Conservation (phyloP, 2,888 invertebrate genomes). For the Drosophila kambysellisi region DNA sequence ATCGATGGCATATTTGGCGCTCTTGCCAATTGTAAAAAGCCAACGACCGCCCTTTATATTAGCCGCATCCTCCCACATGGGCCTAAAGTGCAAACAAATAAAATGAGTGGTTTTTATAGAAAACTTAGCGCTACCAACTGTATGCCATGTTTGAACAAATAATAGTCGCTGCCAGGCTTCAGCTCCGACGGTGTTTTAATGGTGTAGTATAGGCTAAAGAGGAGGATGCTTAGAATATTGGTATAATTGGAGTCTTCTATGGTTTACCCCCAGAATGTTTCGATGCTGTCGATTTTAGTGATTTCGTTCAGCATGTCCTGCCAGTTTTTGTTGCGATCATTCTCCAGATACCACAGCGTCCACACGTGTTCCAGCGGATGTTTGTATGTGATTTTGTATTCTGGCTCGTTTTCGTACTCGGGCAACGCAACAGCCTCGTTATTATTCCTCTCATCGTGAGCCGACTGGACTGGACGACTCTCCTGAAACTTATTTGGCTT, state of each 20-base stretch:
- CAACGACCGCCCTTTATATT: conserved; percentile 70
- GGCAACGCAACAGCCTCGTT: conserved; percentile 14
- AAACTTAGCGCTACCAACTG: conserved; percentile 42
- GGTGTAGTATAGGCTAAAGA: conserved; percentile 67
- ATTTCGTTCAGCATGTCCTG: conserved; percentile 71
- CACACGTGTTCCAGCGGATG: conserved; percentile 72
- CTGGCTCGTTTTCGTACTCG: conserved; percentile 34
- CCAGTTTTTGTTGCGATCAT: conserved; percentile 72
- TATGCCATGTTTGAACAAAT: conserved; percentile 67
- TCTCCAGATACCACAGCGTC: conserved; percentile 72
- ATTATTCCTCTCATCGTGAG: conserved; percentile 16
- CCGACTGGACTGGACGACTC: conserved; percentile 33
- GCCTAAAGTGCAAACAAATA: conserved; percentile 72
- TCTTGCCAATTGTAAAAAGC: conserved; percentile 59
- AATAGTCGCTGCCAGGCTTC: conserved; percentile 66
- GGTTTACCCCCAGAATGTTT: conserved; percentile 87
- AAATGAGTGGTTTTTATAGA: neutral
- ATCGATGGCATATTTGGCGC: conserved; percentile 57
- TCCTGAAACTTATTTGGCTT: conserved; percentile 42
- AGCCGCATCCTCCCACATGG: conserved; percentile 72
- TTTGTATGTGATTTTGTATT: conserved; percentile 54
- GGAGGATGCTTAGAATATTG: conserved; percentile 86
- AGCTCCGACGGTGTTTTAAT: conserved; percentile 72
- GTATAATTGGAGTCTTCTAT: neutral
- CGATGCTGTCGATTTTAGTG: conserved; percentile 70